These are phyloP conservation scores for Colletes latitarsis DNA, from an alignment of 1,140 invertebrate species.

Conservation along the genomic window DNA sequence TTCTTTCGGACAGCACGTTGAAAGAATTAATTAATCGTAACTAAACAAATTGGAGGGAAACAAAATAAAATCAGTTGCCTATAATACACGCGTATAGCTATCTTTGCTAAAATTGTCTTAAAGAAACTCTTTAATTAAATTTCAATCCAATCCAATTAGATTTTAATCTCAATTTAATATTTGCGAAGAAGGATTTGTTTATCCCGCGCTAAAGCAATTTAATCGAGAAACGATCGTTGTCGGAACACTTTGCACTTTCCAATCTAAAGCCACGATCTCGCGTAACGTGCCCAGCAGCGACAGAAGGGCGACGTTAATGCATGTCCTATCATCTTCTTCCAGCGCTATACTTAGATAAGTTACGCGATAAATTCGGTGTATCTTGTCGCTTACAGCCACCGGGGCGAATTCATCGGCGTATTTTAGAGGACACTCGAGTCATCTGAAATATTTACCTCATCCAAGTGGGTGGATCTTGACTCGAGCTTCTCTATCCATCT, in stretches of 20 bases:
- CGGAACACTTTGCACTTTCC: background rate
- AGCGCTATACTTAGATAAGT: background rate
- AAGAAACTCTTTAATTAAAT: no score
- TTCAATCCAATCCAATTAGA: no score
- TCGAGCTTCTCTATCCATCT: background rate
- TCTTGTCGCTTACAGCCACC: conserved; percentile 32
- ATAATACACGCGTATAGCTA: no score
- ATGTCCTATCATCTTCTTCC: conserved; percentile 2
- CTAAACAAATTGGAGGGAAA: no score
- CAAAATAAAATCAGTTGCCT: no score
- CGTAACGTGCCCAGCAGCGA: background rate
- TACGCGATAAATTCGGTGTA: conserved; percentile 41
- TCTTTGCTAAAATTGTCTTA: no score
- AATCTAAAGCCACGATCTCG: no score
- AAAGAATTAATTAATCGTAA: no score
- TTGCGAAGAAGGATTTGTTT: background rate
- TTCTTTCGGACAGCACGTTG: no score
- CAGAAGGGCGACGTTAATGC: background rate
- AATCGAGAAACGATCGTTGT: background rate
- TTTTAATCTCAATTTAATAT: no score
- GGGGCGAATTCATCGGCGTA: conserved; percentile 42
- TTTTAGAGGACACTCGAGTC: conserved; percentile 53
- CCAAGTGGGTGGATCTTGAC: conserved; percentile 26
- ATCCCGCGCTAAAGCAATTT: background rate
- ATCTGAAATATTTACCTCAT: conserved; percentile 52